Percentiles rank a stretch among this genome's conserved stretches.
Conservation (phyloP, 2,113 vertebrate genomes). For the Indicator indicator region DNA sequence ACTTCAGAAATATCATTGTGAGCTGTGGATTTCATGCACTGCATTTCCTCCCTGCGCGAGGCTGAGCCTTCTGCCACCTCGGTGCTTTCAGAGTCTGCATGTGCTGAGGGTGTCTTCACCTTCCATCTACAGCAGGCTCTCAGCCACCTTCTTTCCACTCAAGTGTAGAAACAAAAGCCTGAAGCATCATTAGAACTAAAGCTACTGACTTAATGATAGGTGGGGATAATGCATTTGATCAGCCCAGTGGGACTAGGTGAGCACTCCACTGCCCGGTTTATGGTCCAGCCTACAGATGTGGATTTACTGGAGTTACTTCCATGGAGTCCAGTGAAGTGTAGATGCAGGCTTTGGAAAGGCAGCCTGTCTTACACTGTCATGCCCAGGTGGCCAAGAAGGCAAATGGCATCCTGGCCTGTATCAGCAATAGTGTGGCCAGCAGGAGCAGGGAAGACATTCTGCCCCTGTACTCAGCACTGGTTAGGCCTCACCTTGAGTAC, state of each 20-base stretch:
- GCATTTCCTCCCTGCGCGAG: slow-evolving; percentile 17
- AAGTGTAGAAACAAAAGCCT: neutral
- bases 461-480: no score
- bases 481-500: no score
- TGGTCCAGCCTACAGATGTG: neutral
- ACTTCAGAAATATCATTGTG: slow-evolving; percentile 59
- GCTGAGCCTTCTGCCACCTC: slow-evolving; percentile 53
- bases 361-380: neutral
- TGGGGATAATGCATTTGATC: neutral
- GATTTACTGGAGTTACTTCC: neutral
- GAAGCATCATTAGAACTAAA: neutral
- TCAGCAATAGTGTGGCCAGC: no score
- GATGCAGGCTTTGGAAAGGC: neutral
- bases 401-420: no score
- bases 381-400: no score
- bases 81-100: neutral
- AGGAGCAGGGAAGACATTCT: no score
- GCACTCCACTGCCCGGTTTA: neutral
- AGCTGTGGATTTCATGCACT: slow-evolving; percentile 32
- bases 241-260: neutral
- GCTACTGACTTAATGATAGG: neutral
- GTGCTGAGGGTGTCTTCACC: neutral
- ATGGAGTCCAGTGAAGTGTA: neutral
- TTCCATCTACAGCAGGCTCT: neutral
- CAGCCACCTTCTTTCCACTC: neutral